Base-by-base conservation (phyloP, 2,888 invertebrate species). In the Pyrrhosoma nymphula region DNA sequence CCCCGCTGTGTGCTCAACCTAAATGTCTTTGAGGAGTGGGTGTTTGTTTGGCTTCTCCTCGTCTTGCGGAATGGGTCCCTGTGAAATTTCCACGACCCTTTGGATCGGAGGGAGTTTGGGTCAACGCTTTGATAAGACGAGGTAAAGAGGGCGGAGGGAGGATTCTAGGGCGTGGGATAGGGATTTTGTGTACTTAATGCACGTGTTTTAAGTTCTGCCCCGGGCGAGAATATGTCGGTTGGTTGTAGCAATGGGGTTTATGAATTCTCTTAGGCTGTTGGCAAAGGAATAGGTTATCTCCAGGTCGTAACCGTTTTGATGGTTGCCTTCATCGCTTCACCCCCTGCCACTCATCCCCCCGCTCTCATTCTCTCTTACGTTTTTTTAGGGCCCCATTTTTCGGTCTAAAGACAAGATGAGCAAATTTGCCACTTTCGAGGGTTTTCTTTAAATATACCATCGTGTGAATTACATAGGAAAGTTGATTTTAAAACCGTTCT, bases 1-100 rank as follows among this genome's bases (percentile, higher is more conserved):
- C 39, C 69, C 69, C 63, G 63, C 69, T 93, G 69, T 93, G 69
- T 93, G 93, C 47, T 75, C 93, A 75, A 55, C 93, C 63, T 69
- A 93, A 93, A 69, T 63, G 47, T 69, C 69, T 69, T 60, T 16
- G 60, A 39, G 47, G 39, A 75, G 69, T 23, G 75, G 69, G 93
- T 69, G 63, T 93, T 69, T 75, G 93, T 93, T 93, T 55, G 93
- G 93, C 69, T 93, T 93, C 69, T 93, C 47, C 47, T 89, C 89
- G 89, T 56, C 89, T 69, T n/a, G 60, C 47, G 35, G 69, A 93
- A 75, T 93, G 39, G 63, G 82, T 8, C 30, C 69, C 39, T 47
- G 47, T 47, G 23, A 69, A 91, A 69, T 93, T 93, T 63, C 63
- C 63, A 14, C 47, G 63, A n/a, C 47, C 47, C 69, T 93, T 35